Evolutionary conservation across 2,888 invertebrate genomes (phyloP), one percentile per base, ranked within the genome.

Genomic region (Sphaerolaimus hirsutus): DNA sequence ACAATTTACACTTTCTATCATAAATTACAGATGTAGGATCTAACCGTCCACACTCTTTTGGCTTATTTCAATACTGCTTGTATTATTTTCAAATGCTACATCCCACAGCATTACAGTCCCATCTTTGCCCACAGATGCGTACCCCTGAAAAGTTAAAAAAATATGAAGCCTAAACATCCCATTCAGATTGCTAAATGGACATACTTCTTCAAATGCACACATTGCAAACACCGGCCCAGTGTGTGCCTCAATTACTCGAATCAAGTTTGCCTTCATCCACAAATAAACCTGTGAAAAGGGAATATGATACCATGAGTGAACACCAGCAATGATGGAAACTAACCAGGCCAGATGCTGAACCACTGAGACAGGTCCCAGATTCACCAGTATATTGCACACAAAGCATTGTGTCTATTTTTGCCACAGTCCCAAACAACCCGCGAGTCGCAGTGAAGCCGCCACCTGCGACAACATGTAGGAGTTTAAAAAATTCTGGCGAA

Each of bases 121-220:
- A 51, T 67, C 67, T 50, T 68, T 67, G 14, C 68, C 67, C 14
- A 66, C 67, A 2, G 65, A 67, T 43, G 66, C 63, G 56, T 66
- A 65, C 19, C 64, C 66, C 65, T 67, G 56, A 14, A 48, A 46
- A 23, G 26, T 17, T 44, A 21, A 10, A 44, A 40, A 7, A 38
- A 10, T 24, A 5, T 1, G 19, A 17, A 10, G 47, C 37, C 32
- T 22, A 25, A 41, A 17, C 49, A 17, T 45, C 10, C 10, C 10
- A 32, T 32, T 32, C 10, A 37, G 5, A 5, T 12, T 5, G 5
- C 7, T 5, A n/a, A 37, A 17, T 4, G 7, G 4, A n/a, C 37
- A 4, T 46, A 66, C 67, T 59, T 64, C 64, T 45, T 65, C 64
- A 17, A 64, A 55, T 10, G 64, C 61, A 47, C 64, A 60, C 57